Conservation (phyloP, 2,113 vertebrate genomes). For the Nothocercus nigrocapillus region DNA sequence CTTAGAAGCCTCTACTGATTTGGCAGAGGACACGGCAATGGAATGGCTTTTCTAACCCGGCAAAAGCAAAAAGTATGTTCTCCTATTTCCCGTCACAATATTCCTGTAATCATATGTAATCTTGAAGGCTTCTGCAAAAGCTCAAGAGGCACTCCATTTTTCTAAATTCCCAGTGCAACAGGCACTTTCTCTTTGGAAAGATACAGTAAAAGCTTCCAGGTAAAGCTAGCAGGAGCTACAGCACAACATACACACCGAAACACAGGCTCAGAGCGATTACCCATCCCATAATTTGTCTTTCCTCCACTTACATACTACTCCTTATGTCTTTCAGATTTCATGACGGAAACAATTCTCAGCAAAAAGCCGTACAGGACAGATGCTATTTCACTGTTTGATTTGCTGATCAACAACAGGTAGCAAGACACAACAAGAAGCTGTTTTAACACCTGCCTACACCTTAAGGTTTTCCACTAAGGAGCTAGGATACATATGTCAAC, state of each 20-base stretch:
- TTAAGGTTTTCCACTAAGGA: not conserved
- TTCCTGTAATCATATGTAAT: not conserved
- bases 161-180: not conserved
- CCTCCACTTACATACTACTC: not conserved
- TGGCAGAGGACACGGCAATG: not conserved
- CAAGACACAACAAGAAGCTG: not conserved
- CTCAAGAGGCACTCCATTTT: not conserved
- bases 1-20: not conserved
- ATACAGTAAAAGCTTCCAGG: not conserved
- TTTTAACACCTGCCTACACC: constrained; percentile 22
- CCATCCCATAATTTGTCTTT: not conserved
- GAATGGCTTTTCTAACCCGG: not conserved
- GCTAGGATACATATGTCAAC: not conserved
- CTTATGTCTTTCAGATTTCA: not conserved
- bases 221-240: not conserved
- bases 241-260: not conserved
- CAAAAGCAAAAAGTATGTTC: not conserved
- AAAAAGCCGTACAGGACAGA: not conserved
- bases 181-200: not conserved
- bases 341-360: not conserved
- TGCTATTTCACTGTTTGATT: not conserved
- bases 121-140: not conserved
- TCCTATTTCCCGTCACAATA: not conserved
- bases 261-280: not conserved
- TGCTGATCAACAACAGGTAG: not conserved